phyloP scores from a whole-genome alignment of 2,113 vertebrate genomes.

The Lagopus leucura region DNA sequence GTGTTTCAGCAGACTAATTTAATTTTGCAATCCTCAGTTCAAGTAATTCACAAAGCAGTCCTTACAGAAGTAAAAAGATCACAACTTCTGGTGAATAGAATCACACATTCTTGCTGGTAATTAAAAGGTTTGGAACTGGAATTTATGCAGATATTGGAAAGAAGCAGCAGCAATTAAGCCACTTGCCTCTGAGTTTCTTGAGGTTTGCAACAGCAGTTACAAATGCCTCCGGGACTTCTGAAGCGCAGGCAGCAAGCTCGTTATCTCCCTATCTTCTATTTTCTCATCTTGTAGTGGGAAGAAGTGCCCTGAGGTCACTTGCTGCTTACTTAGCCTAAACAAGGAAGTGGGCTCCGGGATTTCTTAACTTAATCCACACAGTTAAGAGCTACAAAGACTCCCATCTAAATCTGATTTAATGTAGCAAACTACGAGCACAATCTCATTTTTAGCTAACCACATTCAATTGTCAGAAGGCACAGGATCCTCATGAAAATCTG shows the following conservation, averaged over 20 bases:
- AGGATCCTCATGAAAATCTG: neutral
- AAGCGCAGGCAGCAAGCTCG: fast-evolving
- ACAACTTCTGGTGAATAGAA: neutral
- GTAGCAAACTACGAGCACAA: fast-evolving
- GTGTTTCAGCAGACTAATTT: neutral
- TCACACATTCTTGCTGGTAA: neutral
- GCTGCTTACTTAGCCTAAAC: neutral
- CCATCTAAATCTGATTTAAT: neutral
- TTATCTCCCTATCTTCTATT: neutral
- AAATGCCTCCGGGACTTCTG: neutral
- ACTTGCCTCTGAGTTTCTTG: neutral
- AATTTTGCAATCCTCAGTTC: neutral
- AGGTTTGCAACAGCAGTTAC: neutral
- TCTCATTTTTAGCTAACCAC: neutral
- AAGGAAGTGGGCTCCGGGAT: neutral
- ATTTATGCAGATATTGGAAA: neutral
- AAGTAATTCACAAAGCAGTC: neutral
- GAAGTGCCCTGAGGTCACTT: neutral
- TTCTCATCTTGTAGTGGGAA: neutral
- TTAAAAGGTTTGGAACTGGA: neutral
- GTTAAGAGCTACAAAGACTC: neutral
- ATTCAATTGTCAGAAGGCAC: neutral
- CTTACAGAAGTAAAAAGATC: neutral
- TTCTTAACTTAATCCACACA: neutral
- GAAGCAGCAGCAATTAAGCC: neutral